These are phyloP conservation scores for Athalia cordata DNA, from an alignment of 2,888 invertebrate species.

Conservation along the genomic window DNA sequence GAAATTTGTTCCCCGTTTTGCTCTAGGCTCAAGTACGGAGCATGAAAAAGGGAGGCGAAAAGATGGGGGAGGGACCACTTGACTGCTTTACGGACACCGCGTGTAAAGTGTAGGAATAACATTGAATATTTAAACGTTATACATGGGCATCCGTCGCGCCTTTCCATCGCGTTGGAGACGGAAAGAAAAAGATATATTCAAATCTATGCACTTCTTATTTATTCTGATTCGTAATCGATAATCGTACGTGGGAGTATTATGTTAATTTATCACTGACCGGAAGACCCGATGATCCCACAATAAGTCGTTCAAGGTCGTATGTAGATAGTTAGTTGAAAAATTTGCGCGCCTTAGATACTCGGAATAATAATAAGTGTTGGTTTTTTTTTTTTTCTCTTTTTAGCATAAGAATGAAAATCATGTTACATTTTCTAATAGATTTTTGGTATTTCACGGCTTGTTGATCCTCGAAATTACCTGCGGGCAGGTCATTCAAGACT, in stretches of 20 bases:
- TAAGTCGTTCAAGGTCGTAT: too few relatives aligned
- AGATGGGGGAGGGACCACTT: slow-evolving; percentile 59
- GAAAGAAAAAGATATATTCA: too few relatives aligned
- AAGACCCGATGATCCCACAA: too few relatives aligned
- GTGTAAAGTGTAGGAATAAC: slow-evolving; percentile 68
- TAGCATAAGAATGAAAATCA: not conserved
- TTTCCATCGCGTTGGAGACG: too few relatives aligned
- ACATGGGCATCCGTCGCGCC: slow-evolving; percentile 7
- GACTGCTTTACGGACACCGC: slow-evolving; percentile 62
- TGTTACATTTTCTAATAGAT: not conserved
- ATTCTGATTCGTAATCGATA: slow-evolving; percentile 23
- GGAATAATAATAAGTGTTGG: not conserved
- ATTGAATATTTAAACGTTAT: slow-evolving; percentile 43
- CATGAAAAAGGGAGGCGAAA: slow-evolving; percentile 48
- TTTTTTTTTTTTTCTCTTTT: too few relatives aligned
- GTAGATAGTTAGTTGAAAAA: too few relatives aligned
- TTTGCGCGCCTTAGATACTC: not conserved
- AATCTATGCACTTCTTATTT: too few relatives aligned
- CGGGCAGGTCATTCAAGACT: slow-evolving; percentile 13
- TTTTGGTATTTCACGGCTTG: slow-evolving; percentile 31
- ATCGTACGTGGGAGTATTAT: slow-evolving; percentile 18
- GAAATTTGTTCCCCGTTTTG: slow-evolving; percentile 37
- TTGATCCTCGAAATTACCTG: slow-evolving; percentile 22
- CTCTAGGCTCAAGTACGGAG: slow-evolving; percentile 40
- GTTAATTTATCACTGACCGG: slow-evolving; percentile 4